Percentiles rank a stretch among this genome's conserved stretches.
These are phyloP conservation scores for Menura novaehollandiae DNA, from an alignment of 2,113 vertebrate genomes.

Conservation along the genomic window DNA sequence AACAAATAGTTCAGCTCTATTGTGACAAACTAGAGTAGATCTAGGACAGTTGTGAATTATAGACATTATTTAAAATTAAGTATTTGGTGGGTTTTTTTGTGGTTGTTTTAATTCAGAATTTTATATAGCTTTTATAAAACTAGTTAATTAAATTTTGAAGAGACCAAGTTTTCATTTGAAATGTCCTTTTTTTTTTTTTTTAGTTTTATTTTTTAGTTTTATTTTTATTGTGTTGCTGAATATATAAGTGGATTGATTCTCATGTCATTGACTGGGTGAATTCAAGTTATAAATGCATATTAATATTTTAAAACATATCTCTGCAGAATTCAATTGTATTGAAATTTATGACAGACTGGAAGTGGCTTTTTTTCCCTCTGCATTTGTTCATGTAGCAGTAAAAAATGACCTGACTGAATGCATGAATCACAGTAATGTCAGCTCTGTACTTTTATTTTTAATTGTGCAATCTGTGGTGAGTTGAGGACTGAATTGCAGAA, in stretches of 20 bases:
- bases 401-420: neutral
- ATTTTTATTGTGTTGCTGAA: neutral
- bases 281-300: neutral
- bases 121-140: neutral
- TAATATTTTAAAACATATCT: neutral
- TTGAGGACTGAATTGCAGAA: neutral
- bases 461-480: neutral
- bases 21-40: neutral
- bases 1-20: neutral
- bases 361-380: neutral
- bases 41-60: neutral
- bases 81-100: rapidly evolving
- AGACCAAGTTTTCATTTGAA: neutral
- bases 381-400: neutral
- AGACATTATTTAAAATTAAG: neutral
- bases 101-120: neutral
- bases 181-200: neutral
- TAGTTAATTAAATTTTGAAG: neutral
- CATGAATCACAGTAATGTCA: neutral
- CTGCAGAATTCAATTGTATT: neutral
- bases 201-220: neutral
- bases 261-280: neutral
- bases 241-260: neutral
- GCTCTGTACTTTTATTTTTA: neutral
- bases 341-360: neutral